These are phyloP conservation scores for Ciconia boyciana DNA, from an alignment of 2,113 vertebrate species.

Conservation along the genomic window DNA sequence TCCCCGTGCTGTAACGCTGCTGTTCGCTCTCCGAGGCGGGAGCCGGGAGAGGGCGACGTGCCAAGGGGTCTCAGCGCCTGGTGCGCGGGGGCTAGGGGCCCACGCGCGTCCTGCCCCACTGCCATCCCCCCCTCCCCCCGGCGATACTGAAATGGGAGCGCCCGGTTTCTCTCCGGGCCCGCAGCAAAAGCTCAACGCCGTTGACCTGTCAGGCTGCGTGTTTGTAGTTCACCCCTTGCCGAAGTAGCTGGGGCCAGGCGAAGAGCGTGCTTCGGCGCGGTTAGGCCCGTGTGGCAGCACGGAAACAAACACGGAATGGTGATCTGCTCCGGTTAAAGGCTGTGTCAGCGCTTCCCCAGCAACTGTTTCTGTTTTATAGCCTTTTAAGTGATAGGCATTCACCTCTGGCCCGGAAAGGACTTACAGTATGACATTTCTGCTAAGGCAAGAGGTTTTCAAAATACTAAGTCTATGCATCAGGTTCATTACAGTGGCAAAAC, in stretches of 20 bases:
- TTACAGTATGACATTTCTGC: conserved; percentile 12
- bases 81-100: background rate
- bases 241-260: fast-evolving
- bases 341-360: background rate
- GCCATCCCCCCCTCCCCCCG: background rate
- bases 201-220: background rate
- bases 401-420: conserved; percentile 4
- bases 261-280: fast-evolving
- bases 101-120: background rate
- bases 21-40: too few species aligned
- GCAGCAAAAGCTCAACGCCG: background rate
- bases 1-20: background rate
- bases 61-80: background rate
- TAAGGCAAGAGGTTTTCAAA: background rate
- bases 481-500: conserved; percentile 24
- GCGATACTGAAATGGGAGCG: background rate
- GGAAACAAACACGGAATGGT: background rate
- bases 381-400: background rate
- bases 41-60: background rate
- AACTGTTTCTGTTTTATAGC: background rate
- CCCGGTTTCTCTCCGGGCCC: background rate
- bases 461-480: background rate
- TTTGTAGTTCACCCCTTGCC: fast-evolving
- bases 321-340: background rate
- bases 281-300: background rate